Evolutionary conservation across 2,797 vertebrate species (phyloP).

Genomic region (Loris lydekkerianus): DNA sequence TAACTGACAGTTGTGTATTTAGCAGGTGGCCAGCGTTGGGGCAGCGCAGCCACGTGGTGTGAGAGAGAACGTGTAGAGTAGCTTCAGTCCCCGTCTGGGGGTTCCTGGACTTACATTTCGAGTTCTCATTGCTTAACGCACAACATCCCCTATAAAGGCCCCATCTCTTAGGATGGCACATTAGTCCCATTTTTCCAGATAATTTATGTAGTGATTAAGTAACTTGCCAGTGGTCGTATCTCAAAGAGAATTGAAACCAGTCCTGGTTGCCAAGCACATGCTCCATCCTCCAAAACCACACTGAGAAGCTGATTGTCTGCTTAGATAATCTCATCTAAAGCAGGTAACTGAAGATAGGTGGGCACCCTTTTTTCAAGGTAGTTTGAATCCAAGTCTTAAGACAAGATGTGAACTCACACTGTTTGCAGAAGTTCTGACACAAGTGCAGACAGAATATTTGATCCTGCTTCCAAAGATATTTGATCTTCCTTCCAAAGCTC

Average conservation of each 20-base stretch:
- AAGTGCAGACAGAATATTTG: background rate
- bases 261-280: background rate
- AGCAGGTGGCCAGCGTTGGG: accelerated
- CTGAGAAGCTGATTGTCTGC: background rate
- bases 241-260: background rate
- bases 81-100: accelerated
- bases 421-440: background rate
- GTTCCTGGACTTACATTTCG: background rate
- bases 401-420: background rate
- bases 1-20: background rate
- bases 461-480: too few species aligned
- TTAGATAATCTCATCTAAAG: background rate
- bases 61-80: background rate
- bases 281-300: background rate
- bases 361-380: background rate
- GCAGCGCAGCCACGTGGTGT: accelerated
- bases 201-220: background rate
- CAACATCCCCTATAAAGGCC: accelerated
- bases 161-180: background rate
- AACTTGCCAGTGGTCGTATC: background rate
- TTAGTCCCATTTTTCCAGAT: background rate
- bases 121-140: background rate
- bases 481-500: background rate
- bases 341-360: background rate
- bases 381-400: background rate